Evolutionary conservation across 1,140 invertebrate genomes (phyloP).

Genomic region (Scaptomyza graminum): DNA sequence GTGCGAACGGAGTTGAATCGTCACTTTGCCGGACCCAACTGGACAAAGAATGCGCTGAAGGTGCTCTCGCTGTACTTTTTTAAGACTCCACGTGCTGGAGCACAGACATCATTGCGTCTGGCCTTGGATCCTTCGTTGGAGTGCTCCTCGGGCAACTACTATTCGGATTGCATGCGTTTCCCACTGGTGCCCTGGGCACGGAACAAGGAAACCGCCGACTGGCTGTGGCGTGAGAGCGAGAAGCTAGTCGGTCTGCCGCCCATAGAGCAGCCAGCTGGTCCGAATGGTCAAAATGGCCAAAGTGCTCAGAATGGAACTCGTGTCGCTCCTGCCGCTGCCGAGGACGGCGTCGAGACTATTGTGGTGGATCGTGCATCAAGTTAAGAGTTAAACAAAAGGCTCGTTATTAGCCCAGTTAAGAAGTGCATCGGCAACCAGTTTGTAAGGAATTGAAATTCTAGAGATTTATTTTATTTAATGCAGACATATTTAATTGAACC

Average conservation of each 20-base stretch:
- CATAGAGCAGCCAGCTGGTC: constrained; percentile 29
- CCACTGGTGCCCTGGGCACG: constrained; percentile 72
- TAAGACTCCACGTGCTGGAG: constrained; percentile 88
- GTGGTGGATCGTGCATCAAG: constrained; percentile 56
- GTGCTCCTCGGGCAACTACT: constrained; percentile 86
- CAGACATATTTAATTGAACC: constrained; percentile 3
- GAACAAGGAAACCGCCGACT: constrained; percentile 85
- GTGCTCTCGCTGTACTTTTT: constrained; percentile 74
- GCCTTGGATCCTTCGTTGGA: constrained; percentile 89
- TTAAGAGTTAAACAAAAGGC: not conserved
- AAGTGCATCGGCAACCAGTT: constrained; percentile 9
- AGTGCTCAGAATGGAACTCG: constrained; percentile 18
- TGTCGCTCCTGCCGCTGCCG: constrained; percentile 3
- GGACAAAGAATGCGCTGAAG: constrained; percentile 52
- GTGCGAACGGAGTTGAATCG: constrained; percentile 90
- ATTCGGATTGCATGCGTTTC: constrained; percentile 85
- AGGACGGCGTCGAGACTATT: constrained; percentile 48
- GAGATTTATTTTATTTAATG: constrained; percentile 5
- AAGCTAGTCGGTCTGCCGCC: constrained; percentile 68
- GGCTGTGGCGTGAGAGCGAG: constrained; percentile 88
- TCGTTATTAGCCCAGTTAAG: constrained; percentile 10
- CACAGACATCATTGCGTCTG: constrained; percentile 92
- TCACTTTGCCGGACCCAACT: constrained; percentile 84
- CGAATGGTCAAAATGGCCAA: constrained; percentile 1
- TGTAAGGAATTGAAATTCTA: not conserved